Percentiles rank a stretch among this genome's conserved stretches.
These are phyloP conservation scores for Muscidifurax raptorellus DNA, from an alignment of 1,140 invertebrate species.

Conservation along the genomic window DNA sequence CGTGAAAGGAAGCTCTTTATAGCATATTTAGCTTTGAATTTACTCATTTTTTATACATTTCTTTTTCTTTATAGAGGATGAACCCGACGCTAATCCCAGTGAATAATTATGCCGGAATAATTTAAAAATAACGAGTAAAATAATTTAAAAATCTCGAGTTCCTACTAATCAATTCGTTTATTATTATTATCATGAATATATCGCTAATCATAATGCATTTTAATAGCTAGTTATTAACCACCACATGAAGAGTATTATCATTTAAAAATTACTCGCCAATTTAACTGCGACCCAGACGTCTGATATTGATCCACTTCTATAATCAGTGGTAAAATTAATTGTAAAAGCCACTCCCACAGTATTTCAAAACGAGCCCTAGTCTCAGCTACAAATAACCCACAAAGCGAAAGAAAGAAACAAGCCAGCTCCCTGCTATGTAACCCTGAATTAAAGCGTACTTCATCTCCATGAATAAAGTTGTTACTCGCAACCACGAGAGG, in stretches of 20 bases:
- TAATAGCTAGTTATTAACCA: too few relatives aligned
- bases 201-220: too few relatives aligned
- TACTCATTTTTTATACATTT: too few relatives aligned
- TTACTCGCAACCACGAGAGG: neutral
- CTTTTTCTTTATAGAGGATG: too few relatives aligned
- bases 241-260: too few relatives aligned
- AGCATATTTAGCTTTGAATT: neutral
- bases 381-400: neutral
- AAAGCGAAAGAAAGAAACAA: neutral
- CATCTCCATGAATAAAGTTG: neutral
- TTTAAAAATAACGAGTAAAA: too few relatives aligned
- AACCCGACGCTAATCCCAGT: too few relatives aligned
- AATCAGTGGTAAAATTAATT: neutral
- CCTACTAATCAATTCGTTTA: too few relatives aligned
- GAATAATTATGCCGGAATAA: too few relatives aligned
- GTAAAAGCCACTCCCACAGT: neutral
- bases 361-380: neutral
- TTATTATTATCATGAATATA: too few relatives aligned
- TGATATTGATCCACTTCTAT: neutral
- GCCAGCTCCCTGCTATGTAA: neutral
- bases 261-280: too few relatives aligned
- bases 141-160: too few relatives aligned
- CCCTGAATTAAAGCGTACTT: neutral
- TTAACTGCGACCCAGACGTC: neutral
- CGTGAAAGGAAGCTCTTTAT: neutral